Evolutionary conservation across 2,797 vertebrate species (phyloP).

Genomic region (Mus caroli): DNA sequence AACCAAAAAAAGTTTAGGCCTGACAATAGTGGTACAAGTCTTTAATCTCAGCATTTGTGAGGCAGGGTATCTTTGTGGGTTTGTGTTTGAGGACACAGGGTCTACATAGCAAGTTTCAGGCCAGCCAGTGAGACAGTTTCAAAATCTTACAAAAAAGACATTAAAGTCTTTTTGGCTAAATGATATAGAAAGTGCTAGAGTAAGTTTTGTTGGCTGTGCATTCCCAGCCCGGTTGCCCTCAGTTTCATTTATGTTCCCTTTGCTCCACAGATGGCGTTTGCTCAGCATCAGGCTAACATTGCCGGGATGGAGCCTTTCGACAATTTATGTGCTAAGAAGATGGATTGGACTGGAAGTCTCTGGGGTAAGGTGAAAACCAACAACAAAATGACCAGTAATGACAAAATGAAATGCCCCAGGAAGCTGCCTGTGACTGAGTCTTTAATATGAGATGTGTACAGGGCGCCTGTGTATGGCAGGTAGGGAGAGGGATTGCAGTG

Average conservation of each 20-base stretch:
- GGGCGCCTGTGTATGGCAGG: fast-evolving
- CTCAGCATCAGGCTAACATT: slow-evolving; percentile 94
- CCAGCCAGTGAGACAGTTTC: not conserved
- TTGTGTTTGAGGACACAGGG: not conserved
- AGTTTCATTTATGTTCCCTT: not conserved
- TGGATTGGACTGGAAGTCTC: slow-evolving; percentile 93
- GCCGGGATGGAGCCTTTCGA: slow-evolving; percentile 90
- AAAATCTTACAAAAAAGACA: not conserved
- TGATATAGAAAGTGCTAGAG: not conserved
- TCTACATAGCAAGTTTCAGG: not conserved
- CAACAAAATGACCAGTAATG: not conserved
- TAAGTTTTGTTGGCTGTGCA: not conserved
- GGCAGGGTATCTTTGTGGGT: not conserved
- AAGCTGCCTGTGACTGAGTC: not conserved
- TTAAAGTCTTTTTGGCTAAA: not conserved
- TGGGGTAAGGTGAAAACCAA: slow-evolving; percentile 88
- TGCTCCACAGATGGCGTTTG: slow-evolving; percentile 92
- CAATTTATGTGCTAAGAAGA: slow-evolving; percentile 86
- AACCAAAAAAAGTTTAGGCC: not conserved
- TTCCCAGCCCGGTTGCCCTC: no score
- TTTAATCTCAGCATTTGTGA: not conserved
- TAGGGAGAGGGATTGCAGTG: not conserved
- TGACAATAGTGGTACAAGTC: not conserved
- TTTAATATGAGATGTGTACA: not conserved
- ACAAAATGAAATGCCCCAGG: not conserved